Percentiles rank a stretch among this genome's conserved stretches.
These are phyloP conservation scores for Scolopax bukidnonensis DNA, from an alignment of 2,797 vertebrate genomes.

Conservation along the genomic window DNA sequence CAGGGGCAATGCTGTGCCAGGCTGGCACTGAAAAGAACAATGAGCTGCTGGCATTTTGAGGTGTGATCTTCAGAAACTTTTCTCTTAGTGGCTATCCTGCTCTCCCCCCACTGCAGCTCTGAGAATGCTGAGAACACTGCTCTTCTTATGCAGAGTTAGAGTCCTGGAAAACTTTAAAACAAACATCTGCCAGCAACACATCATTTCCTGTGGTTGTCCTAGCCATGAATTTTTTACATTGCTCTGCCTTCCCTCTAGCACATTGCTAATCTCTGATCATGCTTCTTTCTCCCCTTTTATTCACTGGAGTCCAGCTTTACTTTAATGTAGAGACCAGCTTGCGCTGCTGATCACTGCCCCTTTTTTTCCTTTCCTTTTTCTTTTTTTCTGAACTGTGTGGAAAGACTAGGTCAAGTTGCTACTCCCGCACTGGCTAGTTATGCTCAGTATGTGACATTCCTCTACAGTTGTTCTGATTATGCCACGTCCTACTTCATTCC, in stretches of 20 bases:
- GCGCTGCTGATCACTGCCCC: background rate
- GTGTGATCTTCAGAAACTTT: background rate
- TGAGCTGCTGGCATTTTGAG: background rate
- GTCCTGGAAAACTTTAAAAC: background rate
- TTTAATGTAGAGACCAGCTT: background rate
- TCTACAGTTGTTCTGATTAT: background rate
- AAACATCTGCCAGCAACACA: constrained; percentile 10
- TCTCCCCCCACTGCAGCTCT: background rate
- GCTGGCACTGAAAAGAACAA: background rate
- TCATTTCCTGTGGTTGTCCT: constrained; percentile 37
- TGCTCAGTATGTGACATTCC: background rate
- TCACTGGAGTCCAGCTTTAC: background rate
- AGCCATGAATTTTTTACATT: background rate
- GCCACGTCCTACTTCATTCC: constrained; percentile 40
- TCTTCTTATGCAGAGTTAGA: background rate
- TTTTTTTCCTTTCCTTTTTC: background rate
- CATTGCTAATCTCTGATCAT: background rate
- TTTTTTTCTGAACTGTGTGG: background rate
- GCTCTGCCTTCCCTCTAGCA: background rate
- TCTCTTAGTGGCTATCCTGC: background rate
- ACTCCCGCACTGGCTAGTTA: background rate
- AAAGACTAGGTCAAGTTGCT: background rate
- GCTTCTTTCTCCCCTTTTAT: background rate
- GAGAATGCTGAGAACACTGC: background rate
- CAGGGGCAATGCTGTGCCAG: fast-evolving